These are phyloP conservation scores for Perithous albicinctus DNA, from an alignment of 2,888 invertebrate genomes.

Conservation along the genomic window DNA sequence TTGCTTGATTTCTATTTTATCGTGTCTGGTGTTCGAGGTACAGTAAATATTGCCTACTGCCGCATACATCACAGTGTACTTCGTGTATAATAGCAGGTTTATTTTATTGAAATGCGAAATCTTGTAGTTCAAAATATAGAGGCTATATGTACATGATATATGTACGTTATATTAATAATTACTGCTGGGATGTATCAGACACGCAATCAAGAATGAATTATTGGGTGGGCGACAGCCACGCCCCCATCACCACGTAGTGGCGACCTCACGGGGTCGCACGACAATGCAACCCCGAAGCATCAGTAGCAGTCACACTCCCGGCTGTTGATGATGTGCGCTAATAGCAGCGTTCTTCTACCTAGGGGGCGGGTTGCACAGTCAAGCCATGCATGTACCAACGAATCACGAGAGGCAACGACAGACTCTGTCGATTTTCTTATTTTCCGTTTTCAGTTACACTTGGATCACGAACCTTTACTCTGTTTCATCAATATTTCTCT, in stretches of 20 bases:
- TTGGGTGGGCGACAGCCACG: constrained; percentile 77
- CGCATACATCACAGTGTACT: too few relatives aligned
- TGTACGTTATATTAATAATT: constrained; percentile 74
- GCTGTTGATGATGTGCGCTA: constrained; percentile 84
- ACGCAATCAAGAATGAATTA: constrained; percentile 85
- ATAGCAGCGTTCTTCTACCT: constrained; percentile 75
- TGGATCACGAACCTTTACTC: background rate
- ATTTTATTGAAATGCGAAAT: constrained; percentile 43
- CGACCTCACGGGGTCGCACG: constrained; percentile 73
- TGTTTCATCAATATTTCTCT: background rate
- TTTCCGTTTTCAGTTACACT: background rate
- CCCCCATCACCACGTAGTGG: constrained; percentile 76
- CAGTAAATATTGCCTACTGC: too few relatives aligned
- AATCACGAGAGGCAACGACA: constrained; percentile 7
- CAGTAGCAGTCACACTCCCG: constrained; percentile 80
- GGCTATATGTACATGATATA: background rate
- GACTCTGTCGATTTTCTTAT: background rate
- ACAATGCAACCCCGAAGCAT: constrained; percentile 81
- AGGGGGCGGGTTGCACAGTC: constrained; percentile 28
- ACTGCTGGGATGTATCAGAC: constrained; percentile 84
- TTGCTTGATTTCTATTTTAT: constrained; percentile 42
- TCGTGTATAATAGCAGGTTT: background rate
- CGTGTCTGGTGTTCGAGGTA: background rate
- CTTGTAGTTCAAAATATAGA: constrained; percentile 53
- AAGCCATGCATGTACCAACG: background rate